Evolutionary conservation across 2,888 invertebrate genomes (phyloP), one percentile per base, ranked within the genome.

Genomic region (Polydrusus cervinus): DNA sequence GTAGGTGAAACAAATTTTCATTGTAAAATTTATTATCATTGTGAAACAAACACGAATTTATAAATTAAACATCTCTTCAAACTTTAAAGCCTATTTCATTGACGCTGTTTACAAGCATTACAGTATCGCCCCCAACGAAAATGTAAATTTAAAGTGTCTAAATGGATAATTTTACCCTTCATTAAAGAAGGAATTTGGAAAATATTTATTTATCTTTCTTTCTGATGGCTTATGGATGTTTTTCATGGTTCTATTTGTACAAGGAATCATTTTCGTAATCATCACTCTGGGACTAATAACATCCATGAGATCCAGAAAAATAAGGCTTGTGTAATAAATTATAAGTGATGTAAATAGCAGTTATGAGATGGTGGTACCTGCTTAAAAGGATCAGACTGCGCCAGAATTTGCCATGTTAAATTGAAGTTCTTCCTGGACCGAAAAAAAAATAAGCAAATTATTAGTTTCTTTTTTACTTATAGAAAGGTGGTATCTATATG

Each of bases 91-190:
- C 16, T 60, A 18, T 60, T 38, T 18, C 11, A 38, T 38, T 16
- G 57, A 38, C 10, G 38, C 38, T 38, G 57, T 60, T 60, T 57
- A 38, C 57, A 60, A 38, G 57, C 38, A 38, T 38, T 60, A 60
- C 57, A 60, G 10, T 38, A 60, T 38, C 38, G 16, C 18, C 38
- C 38, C 57, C 57, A 16, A 38, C 57, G 38, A 60, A 60, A 60
- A 60, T 60, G 57, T 11, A 60, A 60, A 60, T 60, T 60, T 60
- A 11, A 60, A 60, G 57, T 10, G 11, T 13, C 1, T 11, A 60
- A 60, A 38, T 16, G 57, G 34, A 13, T 16, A 14, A 38, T 38
- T 60, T 38, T 38, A 10, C 14, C 57, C 10, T 16, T 8, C 57
- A 60, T 60, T 60, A 60, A 5, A 34, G 9, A 34, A 34, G 11